Evolutionary conservation across 2,797 vertebrate genomes (phyloP), one percentile per base, ranked within the genome.

Genomic region (Esox masquinongy): DNA sequence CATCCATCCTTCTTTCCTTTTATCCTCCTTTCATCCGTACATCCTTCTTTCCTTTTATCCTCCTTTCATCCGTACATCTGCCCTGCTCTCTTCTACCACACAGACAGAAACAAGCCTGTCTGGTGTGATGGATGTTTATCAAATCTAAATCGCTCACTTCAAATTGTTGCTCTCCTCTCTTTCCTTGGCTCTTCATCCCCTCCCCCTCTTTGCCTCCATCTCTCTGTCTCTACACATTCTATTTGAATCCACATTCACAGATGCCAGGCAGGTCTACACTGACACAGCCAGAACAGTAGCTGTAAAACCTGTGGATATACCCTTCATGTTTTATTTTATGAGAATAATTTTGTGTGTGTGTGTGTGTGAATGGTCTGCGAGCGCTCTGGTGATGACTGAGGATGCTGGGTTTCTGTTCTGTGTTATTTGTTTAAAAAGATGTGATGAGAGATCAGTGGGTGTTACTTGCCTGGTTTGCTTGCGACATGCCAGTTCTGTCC

Each of bases 191-290:
- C 87, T 83, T 80, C 77, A 80, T 71, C 36, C 69, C 61, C 69
- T 50, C 74, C 53, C 68, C 26, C 68, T 15, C 56, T 14, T 59
- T 49, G 47, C 3, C 16, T 68, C 59, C 75, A 34, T 31, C 64
- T 53, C 77, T 15, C 39, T 49, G 31, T 43, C 66, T 22, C 66
- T 43, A 77, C 72, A 77, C 70, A 86, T 86, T 89, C 64, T 86
- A 68, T 86, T 86, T 86, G 85, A 87, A 84, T 88, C 82, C 72
- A 77, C 70, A 86, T 86, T 89, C 64, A 64, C 22, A 31, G 68
- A 82, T 82, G 75, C 85, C 4, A 16, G 76, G 36, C 76, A 64
- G 82, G 77, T 79, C 72, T 81, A 79, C 82, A 71, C 71, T 85
- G 81, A 83, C 79, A 84, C 74, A 74, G 76, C 56, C 75, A 76